A percentile compares a stretch with the other conserved stretches of the same genome.
These are phyloP conservation scores for Chrysolina haemoptera DNA, from an alignment of 2,888 invertebrate species.

Conservation along the genomic window DNA sequence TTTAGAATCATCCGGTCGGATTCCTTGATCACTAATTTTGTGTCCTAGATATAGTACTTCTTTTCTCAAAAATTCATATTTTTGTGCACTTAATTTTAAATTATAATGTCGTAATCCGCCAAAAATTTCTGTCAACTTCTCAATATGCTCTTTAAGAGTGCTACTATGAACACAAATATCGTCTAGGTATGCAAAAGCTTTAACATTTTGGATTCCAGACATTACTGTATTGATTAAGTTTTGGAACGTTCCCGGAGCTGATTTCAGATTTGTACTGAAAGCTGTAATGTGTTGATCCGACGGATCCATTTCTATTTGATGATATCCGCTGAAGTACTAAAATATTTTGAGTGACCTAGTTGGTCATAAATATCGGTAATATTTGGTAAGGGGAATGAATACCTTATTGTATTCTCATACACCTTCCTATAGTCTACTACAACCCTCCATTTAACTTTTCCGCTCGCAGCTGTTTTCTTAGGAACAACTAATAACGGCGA, in stretches of 20 bases:
- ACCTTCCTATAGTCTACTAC: not conserved
- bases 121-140: not conserved
- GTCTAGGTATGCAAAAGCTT: no score
- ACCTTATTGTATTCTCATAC: not conserved
- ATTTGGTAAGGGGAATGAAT: not conserved
- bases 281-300: no score
- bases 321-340: no score
- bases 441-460: no score
- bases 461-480: not conserved
- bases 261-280: not conserved
- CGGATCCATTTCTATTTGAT: no score
- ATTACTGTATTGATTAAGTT: not conserved
- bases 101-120: not conserved
- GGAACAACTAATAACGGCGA: not conserved
- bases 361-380: no score
- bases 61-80: not conserved
- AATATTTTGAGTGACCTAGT: no score
- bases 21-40: no score
- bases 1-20: no score
- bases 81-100: not conserved
- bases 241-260: not conserved
- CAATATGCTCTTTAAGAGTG: not conserved
- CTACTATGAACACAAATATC: no score
- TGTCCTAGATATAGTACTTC: no score
- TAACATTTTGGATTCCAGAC: no score